Conservation (phyloP, 2,797 vertebrate genomes). For the Nyctalus aviator region DNA sequence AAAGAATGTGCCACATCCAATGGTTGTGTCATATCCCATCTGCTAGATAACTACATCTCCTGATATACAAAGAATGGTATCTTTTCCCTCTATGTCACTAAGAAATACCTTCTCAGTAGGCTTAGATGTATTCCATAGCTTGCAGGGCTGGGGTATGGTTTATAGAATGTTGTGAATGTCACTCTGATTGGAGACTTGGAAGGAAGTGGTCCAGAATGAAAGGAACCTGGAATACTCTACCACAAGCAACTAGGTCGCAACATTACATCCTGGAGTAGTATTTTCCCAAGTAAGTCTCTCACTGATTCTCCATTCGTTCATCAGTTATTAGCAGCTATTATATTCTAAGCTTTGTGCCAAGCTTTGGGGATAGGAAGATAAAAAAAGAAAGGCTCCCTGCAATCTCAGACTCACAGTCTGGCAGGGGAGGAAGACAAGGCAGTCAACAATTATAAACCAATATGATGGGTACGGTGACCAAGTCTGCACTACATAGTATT, state of each 20-base stretch:
- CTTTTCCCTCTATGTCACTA: neutral
- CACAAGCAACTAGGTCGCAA: neutral
- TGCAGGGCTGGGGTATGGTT: neutral
- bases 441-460: neutral
- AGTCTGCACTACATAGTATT: neutral
- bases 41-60: neutral
- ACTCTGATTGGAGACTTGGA: neutral
- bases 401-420: neutral
- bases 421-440: neutral
- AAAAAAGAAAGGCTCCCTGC: neutral
- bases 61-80: neutral
- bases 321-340: neutral
- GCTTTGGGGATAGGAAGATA: neutral
- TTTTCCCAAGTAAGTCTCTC: conserved; percentile 4
- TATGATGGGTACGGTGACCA: neutral
- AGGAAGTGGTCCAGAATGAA: neutral
- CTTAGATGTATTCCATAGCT: neutral
- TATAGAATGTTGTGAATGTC: neutral
- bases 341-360: neutral
- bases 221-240: neutral
- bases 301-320: neutral
- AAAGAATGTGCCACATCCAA: neutral
- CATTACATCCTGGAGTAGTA: neutral
- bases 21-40: neutral
- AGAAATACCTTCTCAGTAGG: neutral